Evolutionary conservation across 2,888 invertebrate genomes (phyloP).

Genomic region (Mythimna lalbum): DNA sequence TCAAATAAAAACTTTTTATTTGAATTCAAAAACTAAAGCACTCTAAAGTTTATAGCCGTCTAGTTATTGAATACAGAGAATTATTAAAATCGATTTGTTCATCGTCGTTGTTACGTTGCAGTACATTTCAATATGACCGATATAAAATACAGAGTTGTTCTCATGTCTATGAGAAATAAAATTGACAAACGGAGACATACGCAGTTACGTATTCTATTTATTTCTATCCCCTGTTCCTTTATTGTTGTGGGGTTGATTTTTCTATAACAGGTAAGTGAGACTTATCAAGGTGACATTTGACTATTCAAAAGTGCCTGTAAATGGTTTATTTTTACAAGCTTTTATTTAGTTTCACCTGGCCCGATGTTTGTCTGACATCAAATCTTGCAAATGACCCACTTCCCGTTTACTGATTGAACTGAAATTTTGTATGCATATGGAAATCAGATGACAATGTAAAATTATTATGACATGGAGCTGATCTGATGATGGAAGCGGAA

Average conservation of each 20-base stretch:
- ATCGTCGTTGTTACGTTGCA: not conserved
- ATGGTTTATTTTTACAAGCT: too few relatives aligned
- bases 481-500: too few relatives aligned
- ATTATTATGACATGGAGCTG: too few relatives aligned
- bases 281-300: not conserved
- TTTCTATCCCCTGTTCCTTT: not conserved
- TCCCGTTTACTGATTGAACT: too few relatives aligned
- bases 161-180: conserved; percentile 7
- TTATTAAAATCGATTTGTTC: conserved; percentile 27
- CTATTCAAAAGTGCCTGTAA: too few relatives aligned
- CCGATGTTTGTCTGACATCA: too few relatives aligned
- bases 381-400: too few relatives aligned
- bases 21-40: conserved; percentile 19
- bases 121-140: not conserved
- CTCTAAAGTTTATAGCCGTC: conserved; percentile 9
- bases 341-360: too few relatives aligned
- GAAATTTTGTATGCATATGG: too few relatives aligned
- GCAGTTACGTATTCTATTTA: conserved; percentile 7
- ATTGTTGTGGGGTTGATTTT: not conserved
- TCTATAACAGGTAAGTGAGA: not conserved
- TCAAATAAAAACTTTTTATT: conserved; percentile 13
- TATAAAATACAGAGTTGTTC: not conserved
- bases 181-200: not conserved
- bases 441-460: too few relatives aligned
- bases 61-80: conserved; percentile 23